Conservation (phyloP, 2,888 invertebrate genomes). For the Chorisops tibialis region DNA sequence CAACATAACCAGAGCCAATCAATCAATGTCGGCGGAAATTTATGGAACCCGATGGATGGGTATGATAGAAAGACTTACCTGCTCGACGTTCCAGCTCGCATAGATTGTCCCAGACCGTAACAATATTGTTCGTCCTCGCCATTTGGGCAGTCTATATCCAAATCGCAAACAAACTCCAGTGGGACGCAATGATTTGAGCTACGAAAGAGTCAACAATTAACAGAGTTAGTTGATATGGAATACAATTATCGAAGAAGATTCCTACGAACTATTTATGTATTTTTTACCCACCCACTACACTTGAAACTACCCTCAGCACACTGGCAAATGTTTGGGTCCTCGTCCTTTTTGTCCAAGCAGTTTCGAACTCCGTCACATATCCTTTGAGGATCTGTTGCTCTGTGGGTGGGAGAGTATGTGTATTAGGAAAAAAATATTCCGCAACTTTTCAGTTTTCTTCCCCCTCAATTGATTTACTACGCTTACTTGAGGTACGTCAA, state of each 20-base stretch:
- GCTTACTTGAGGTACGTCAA: conserved; percentile 60
- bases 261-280: not conserved
- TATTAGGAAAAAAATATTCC: too few relatives aligned
- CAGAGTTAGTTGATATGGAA: not conserved
- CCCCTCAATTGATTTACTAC: not conserved
- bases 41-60: not conserved
- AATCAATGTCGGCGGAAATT: not conserved
- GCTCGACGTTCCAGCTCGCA: conserved; percentile 39
- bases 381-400: conserved; percentile 62
- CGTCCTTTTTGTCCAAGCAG: conserved; percentile 75
- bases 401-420: conserved; percentile 31
- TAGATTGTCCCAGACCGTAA: conserved; percentile 53
- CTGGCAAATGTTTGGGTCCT: conserved; percentile 62
- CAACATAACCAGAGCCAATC: not conserved
- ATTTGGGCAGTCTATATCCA: conserved; percentile 66
- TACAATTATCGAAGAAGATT: not conserved
- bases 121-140: conserved; percentile 72
- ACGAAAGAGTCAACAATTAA: conserved; percentile 9
- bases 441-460: not conserved
- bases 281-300: conserved; percentile 54
- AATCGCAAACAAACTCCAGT: conserved; percentile 73
- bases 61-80: conserved; percentile 30
- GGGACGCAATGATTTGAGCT: conserved; percentile 62
- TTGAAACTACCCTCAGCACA: conserved; percentile 57
- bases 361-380: conserved; percentile 75